Evolutionary conservation across 2,888 invertebrate species (phyloP).

Genomic region (Chrysomela aeneicollis): DNA sequence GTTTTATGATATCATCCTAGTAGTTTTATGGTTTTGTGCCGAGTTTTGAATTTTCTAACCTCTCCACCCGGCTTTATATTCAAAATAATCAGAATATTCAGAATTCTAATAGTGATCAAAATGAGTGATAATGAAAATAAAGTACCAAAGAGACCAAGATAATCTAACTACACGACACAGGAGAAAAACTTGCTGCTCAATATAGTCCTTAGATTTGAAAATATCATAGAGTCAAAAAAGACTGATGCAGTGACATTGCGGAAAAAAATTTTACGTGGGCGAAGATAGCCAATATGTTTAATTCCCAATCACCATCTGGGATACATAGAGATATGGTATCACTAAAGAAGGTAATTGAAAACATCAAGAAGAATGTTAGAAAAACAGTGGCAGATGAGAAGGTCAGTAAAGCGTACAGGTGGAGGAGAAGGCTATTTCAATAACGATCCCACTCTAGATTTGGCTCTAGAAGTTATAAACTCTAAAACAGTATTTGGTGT

Average conservation of each 20-base stretch:
- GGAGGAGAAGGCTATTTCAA: slow-evolving; percentile 5
- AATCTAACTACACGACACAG: neutral
- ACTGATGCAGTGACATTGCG: neutral
- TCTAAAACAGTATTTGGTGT: neutral
- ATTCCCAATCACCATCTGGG: neutral
- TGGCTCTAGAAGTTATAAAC: neutral
- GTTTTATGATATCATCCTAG: neutral
- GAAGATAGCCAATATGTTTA: neutral
- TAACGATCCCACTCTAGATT: neutral
- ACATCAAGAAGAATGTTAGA: neutral
- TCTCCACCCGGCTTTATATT: neutral
- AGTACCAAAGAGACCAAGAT: neutral
- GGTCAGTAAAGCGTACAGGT: neutral
- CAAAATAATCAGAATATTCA: neutral
- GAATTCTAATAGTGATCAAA: neutral
- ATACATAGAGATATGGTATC: neutral
- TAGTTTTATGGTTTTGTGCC: neutral
- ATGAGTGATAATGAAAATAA: slow-evolving; percentile 8
- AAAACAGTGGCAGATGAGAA: slow-evolving; percentile 9
- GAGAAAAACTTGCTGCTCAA: neutral
- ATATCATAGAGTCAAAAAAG: neutral
- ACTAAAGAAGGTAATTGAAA: neutral
- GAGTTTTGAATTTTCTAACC: no score
- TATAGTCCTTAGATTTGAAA: neutral
- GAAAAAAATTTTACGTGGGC: neutral